phyloP scores from a whole-genome alignment of 2,113 vertebrate genomes.

The Halcyon malimbica region DNA sequence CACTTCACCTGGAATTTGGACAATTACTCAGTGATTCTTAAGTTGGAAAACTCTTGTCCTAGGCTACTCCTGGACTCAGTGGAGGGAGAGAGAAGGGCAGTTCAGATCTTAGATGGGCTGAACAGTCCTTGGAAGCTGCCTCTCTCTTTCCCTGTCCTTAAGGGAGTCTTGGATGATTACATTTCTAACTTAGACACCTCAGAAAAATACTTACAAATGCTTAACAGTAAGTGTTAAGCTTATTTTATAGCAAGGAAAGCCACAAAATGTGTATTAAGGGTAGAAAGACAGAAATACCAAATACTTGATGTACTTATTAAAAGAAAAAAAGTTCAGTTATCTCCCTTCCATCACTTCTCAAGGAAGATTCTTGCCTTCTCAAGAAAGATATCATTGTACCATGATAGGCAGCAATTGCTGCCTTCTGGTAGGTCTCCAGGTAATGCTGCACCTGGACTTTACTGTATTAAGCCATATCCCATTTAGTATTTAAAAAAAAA shows the following conservation, averaged over 20 bases:
- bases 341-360: not conserved
- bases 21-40: not conserved
- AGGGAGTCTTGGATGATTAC: not conserved
- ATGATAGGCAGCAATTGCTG: not conserved
- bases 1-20: not conserved
- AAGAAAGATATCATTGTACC: not conserved
- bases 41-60: not conserved
- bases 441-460: not conserved
- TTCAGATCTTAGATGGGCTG: not conserved
- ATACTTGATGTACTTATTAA: not conserved
- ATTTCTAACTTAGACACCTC: not conserved
- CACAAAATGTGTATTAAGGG: not conserved
- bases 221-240: not conserved
- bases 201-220: not conserved
- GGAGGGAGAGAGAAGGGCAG: not conserved
- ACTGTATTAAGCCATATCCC: not conserved
- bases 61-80: no score
- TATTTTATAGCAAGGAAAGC: not conserved
- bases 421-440: not conserved
- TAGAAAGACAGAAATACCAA: not conserved
- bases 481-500: not conserved
- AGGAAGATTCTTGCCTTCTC: not conserved
- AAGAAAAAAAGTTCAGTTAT: not conserved
- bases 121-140: not conserved
- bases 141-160: not conserved